Evolutionary conservation across 2,888 invertebrate species (phyloP).

Genomic region (Meiosimyza platycephala): DNA sequence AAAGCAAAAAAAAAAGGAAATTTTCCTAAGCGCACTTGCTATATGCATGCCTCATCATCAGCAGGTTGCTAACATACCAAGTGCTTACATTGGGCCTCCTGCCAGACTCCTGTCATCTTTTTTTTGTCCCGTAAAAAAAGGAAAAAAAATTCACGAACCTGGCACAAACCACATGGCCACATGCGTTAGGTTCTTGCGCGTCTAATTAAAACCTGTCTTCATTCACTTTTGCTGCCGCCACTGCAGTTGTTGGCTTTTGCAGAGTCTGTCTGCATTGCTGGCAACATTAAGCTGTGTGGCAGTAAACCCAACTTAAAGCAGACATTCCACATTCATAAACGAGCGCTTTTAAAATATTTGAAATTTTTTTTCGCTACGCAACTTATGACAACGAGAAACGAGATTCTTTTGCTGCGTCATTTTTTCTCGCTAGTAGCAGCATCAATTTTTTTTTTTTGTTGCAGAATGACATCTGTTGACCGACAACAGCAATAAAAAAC

Average conservation of each 20-base stretch:
- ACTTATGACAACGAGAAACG: background rate
- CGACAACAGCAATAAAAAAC: background rate
- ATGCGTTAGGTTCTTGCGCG: conserved; percentile 5
- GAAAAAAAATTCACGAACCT: background rate
- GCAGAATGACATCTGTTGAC: conserved; percentile 12
- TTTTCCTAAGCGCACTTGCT: conserved; percentile 12
- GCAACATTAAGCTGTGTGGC: background rate
- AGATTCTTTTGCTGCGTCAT: conserved; percentile 16
- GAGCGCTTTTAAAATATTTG: conserved; percentile 32
- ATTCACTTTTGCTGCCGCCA: conserved; percentile 28
- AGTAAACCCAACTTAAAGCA: background rate
- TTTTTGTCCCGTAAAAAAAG: conserved; percentile 4
- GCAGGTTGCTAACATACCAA: background rate
- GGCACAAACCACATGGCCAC: conserved; percentile 1
- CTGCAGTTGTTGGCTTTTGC: background rate
- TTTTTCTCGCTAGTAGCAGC: background rate
- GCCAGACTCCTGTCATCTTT: background rate
- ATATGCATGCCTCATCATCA: background rate
- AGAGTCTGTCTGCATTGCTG: background rate
- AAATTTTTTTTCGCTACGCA: conserved; percentile 13
- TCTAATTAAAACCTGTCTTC: conserved; percentile 34
- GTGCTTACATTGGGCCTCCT: background rate
- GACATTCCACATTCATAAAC: conserved; percentile 26
- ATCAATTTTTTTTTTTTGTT: background rate
- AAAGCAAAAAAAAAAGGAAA: background rate